Evolutionary conservation across 1,140 invertebrate genomes (phyloP), one percentile per base, ranked within the genome.

Genomic region (Teleopsis dalmanni): DNA sequence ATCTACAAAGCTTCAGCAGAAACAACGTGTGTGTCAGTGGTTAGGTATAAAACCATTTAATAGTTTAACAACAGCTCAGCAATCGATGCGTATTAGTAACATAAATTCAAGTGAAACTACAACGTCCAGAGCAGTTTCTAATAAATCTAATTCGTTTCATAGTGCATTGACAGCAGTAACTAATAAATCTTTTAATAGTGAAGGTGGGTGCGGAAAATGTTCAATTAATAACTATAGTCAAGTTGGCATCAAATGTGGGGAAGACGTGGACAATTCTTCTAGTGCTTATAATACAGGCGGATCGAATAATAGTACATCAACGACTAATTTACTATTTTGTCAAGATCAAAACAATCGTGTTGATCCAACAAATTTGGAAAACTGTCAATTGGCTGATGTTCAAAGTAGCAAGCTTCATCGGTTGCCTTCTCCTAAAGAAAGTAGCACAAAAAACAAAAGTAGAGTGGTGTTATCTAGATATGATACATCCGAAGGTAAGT

Each of bases 251-350:
- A 26, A 16, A 3, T 26, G 52, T 34, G 71, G 70, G 11, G 78
- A 80, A 49, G 80, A 81, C 36, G 76, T 81, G 41, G 80, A 75
- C 33, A 74, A 83, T 50, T 82, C 80, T 18, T 83, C 83, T 21
- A 84, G 81, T 69, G 84, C 85, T 41, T 87, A 87, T 59, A 88
- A 87, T 55, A 87, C 84, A 2, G 85, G 83, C 2, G 85, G 84
- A 51, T 82, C 81, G 2, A 84, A 82, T 55, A 80, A 85, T 46
- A 85, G 84, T 56, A 85, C 55, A 10, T 55, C 82, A 47, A 83
- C 81, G 4, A 69, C 83, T 9, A 79, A 79, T 7, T 57, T 80
- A 45, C 79, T 81, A 56, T 68, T 83, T 9, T 55, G 48, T 37
- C 29, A 40, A 36, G 37, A 51, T 65, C n/a, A n/a, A n/a, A n/a